Percentiles rank a stretch among this genome's conserved stretches.
phyloP scores from a whole-genome alignment of 35 echinoderm and acorn worm species.

The Nesometra sesokonis region DNA sequence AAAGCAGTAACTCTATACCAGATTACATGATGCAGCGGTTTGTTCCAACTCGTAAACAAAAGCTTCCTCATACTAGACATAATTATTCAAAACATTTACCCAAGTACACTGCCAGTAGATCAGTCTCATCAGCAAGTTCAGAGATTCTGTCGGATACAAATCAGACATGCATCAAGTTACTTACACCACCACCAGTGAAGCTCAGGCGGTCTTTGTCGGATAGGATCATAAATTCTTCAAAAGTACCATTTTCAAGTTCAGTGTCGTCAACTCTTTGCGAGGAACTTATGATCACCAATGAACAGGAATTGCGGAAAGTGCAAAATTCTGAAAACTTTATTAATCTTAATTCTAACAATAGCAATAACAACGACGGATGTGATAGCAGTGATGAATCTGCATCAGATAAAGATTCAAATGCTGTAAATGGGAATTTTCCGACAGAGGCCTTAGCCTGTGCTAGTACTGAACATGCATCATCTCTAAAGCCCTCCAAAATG shows the following conservation, averaged over 20 bases:
- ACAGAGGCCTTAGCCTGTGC: background rate
- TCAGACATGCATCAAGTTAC: background rate
- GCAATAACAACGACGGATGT: background rate
- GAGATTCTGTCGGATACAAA: background rate
- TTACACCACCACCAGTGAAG: background rate
- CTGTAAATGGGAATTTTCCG: background rate
- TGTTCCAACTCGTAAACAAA: background rate
- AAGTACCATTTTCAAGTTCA: background rate
- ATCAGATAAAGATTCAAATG: background rate
- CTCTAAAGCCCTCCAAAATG: background rate
- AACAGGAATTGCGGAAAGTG: background rate
- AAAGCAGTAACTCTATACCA: background rate
- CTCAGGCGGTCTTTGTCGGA: background rate
- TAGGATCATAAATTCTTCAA: background rate
- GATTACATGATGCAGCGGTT: background rate
- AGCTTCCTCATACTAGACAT: background rate
- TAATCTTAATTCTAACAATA: background rate
- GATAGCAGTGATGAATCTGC: background rate
- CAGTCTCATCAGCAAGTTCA: background rate
- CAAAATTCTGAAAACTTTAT: background rate
- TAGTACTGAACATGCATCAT: background rate
- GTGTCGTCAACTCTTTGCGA: background rate
- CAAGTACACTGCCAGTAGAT: background rate
- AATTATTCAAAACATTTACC: background rate
- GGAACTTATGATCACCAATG: background rate